Evolutionary conservation across 2,888 invertebrate species (phyloP), one percentile per base, ranked within the genome.

Genomic region (Apamea epomidion): DNA sequence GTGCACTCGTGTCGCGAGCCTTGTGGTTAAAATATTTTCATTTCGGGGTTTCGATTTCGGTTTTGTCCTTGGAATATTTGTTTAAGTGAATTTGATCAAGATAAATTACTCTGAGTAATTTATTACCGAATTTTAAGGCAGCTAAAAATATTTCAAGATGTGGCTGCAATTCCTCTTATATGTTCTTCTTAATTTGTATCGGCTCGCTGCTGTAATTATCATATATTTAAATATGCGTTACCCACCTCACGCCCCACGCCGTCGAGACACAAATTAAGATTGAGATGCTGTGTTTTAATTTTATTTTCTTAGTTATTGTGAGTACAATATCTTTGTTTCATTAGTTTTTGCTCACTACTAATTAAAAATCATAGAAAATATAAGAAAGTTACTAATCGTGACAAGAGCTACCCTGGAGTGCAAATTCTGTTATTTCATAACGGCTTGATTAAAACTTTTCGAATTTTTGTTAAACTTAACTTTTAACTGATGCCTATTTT

Each of bases 1-100:
- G 58, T 76, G 64, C 70, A 82, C 42, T 71, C 71, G 81, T 71
- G n/a, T 67, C 29, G 54, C 7, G 37, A 37, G 69, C 7, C 48
- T 29, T 62, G 12, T 14, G 8, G 45, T 32, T 29, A 10, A n/a
- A 60, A 29, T n/a, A 21, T 48, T 25, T 42, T 14, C 14, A 1
- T 65, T 25, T 8, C 10, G 18, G 0, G 0, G 18, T 32, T 78
- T 51, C 6, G 18, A 21, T 54, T 45, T 45, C 45, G 45, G 45
- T 45, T n/a, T 62, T 29, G 2, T 42, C 18, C 12, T 14, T 32
- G 1, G 2, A 25, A 48, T 48, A 29, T 37, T 18, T 51, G 3
- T 42, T 60, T 5, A n/a, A 42, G 42, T 64, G 25, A 7, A n/a
- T 42, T n/a, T 42, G 6, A 32, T 51, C 8, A 29, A 14, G 18